These are phyloP conservation scores for Fistularia commersonii DNA, from an alignment of 2,797 vertebrate species.

Conservation along the genomic window DNA sequence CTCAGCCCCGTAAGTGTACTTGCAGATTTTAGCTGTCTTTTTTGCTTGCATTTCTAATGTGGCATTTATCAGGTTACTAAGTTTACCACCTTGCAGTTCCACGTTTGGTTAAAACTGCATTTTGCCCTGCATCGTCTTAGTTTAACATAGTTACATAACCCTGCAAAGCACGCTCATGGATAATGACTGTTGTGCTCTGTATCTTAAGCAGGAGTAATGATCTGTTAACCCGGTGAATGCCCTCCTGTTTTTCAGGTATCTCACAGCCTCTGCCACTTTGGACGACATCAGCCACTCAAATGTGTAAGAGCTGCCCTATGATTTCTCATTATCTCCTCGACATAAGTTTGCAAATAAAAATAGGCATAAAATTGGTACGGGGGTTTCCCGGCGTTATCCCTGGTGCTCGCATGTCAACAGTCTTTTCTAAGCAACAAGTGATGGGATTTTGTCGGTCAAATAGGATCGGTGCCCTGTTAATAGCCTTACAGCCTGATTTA, in stretches of 20 bases:
- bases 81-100: neutral
- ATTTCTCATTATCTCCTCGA: neutral
- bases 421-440: slow-evolving; percentile 49
- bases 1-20: slow-evolving; percentile 84
- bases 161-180: slow-evolving; percentile 14
- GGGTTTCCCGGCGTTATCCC: slow-evolving; percentile 6
- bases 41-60: neutral
- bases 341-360: neutral
- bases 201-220: slow-evolving; percentile 25
- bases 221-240: slow-evolving; percentile 14
- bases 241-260: slow-evolving; percentile 76
- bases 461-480: slow-evolving; percentile 61
- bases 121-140: slow-evolving; percentile 11
- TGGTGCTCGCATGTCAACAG: slow-evolving; percentile 25
- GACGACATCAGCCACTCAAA: slow-evolving; percentile 84
- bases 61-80: neutral
- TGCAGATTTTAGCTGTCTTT: neutral
- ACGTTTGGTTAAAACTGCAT: neutral
- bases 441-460: slow-evolving; percentile 64
- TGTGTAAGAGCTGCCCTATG: slow-evolving; percentile 70
- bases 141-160: slow-evolving; percentile 45
- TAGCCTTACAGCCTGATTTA: slow-evolving; percentile 61
- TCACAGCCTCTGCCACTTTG: slow-evolving; percentile 83
- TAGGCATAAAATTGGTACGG: neutral
- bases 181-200: slow-evolving; percentile 1